Evolutionary conservation across 2,797 vertebrate genomes (phyloP).

Genomic region (Phalanger gymnotis): DNA sequence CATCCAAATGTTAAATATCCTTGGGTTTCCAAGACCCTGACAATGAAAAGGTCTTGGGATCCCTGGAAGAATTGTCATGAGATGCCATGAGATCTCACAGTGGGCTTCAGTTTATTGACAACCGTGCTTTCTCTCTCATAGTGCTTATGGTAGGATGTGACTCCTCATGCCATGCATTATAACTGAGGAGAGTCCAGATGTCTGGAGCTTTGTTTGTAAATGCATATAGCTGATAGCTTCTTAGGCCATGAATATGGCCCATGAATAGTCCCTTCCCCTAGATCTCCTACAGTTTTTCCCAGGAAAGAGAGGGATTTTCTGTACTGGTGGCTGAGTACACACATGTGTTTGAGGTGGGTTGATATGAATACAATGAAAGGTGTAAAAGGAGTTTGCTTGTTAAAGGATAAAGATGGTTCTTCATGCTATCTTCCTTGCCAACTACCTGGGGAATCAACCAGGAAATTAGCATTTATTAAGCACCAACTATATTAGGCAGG

Average conservation of each 20-base stretch:
- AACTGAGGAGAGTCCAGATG: background rate
- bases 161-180: background rate
- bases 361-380: background rate
- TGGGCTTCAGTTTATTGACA: background rate
- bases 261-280: background rate
- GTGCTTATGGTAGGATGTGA: background rate
- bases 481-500: background rate
- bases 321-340: background rate
- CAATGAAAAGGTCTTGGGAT: background rate
- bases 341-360: background rate
- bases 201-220: background rate
- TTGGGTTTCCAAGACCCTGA: background rate
- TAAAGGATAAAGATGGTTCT: background rate
- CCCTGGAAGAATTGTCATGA: background rate
- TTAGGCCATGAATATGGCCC: background rate
- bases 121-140: background rate
- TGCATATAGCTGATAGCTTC: background rate
- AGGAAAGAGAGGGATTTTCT: background rate
- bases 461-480: background rate
- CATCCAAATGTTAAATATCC: background rate
- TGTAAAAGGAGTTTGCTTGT: background rate
- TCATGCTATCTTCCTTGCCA: background rate
- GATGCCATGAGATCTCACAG: background rate
- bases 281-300: background rate
- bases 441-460: background rate